Evolutionary conservation across 2,797 vertebrate species (phyloP).

Genomic region (Eremophila alpestris): DNA sequence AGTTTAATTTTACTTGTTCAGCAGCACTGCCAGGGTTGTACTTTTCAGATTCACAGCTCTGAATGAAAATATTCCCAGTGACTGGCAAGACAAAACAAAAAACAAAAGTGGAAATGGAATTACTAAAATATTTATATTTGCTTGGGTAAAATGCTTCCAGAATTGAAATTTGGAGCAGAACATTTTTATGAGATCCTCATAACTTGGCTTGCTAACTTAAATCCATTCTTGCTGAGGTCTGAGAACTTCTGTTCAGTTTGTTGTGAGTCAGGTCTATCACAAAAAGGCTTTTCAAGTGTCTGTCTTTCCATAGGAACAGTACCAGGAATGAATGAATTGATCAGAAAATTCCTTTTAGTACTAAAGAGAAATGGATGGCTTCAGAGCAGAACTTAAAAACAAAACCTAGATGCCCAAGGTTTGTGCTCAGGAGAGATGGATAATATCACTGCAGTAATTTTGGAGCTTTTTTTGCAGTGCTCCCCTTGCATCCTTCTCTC

Average conservation of each 20-base stretch:
- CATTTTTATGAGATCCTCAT: background rate
- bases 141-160: constrained; percentile 23
- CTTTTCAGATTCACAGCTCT: constrained; percentile 37
- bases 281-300: background rate
- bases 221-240: background rate
- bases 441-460: background rate
- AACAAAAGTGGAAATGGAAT: constrained; percentile 7
- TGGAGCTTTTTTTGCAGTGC: background rate
- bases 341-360: background rate
- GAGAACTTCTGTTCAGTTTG: background rate
- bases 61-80: constrained; percentile 40
- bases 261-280: background rate
- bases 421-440: background rate
- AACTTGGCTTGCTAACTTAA: background rate
- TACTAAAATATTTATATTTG: constrained; percentile 22
- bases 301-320: background rate
- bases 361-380: background rate
- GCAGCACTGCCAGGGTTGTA: constrained; percentile 23
- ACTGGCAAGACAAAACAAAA: constrained; percentile 34
- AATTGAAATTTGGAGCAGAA: constrained; percentile 4
- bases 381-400: background rate
- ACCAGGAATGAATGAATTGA: background rate
- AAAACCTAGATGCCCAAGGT: background rate
- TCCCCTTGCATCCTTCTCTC: background rate
- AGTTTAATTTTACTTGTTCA: constrained; percentile 41